Evolutionary conservation across 2,888 invertebrate genomes (phyloP), one percentile per base, ranked within the genome.

Genomic region (Poecilus cupreus): DNA sequence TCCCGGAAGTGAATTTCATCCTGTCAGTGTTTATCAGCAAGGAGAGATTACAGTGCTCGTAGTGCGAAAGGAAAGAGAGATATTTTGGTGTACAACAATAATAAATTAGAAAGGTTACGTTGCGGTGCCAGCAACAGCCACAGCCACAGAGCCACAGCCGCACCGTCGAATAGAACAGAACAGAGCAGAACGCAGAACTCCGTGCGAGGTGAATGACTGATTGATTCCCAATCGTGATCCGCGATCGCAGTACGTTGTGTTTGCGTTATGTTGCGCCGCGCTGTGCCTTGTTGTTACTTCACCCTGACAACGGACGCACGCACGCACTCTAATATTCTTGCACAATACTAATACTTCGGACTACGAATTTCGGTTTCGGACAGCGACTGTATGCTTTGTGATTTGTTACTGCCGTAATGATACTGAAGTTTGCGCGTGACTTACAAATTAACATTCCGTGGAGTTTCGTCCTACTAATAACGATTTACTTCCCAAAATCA

Each of bases 71-170:
- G 24, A 72, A 60, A 60, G 60, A 60, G 46, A 72, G n/a, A 72
- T 43, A 72, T 72, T 72, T 72, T 13, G 24, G 72, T 46, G 43
- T 46, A 72, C 43, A 72, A 72, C 43, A 72, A 72, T 72, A 72
- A 72, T 72, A 72, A 72, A 72, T 72, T 72, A 72, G 72, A 72
- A 72, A 72, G 72, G 72, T 46, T 72, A 72, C 32, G 32, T 32
- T 68, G 64, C 51, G 4, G 37, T 13, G 37, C 13, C 64, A 68
- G 51, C 16, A 10, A 60, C 32, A 60, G 60, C 11, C 60, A 60
- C 0, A 57, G 24, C 2, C 57, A 57, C 20, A 20, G 18, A 18
- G n/a, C n/a, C 10, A 13, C 18, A 22, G 49, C 49, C 13, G 16
- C 13, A 16, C 49, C 22, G 6, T 13, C 13, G 49, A 49, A 54